Conservation (phyloP, 2,888 invertebrate species). For the Lycocerus yunnanus region DNA sequence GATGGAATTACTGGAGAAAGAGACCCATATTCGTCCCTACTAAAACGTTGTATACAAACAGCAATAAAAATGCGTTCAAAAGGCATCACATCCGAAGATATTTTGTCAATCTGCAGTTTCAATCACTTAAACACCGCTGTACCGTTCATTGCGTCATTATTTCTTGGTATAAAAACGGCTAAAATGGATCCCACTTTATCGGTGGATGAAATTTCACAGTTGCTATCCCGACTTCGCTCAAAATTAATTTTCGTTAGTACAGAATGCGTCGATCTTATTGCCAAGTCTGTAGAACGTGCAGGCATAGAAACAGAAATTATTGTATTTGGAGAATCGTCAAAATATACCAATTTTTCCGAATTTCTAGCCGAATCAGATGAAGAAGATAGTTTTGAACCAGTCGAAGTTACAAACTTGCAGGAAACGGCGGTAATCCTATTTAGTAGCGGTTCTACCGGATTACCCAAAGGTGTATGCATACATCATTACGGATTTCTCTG, state of each 20-base stretch:
- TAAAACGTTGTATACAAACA: slow-evolving; percentile 28
- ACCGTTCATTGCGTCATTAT: slow-evolving; percentile 49
- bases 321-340: slow-evolving; percentile 39
- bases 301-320: slow-evolving; percentile 41
- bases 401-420: slow-evolving; percentile 11
- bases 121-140: slow-evolving; percentile 55
- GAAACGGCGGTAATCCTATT: slow-evolving; percentile 35
- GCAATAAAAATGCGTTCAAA: slow-evolving; percentile 24
- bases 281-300: slow-evolving; percentile 32
- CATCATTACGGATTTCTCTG: slow-evolving; percentile 28
- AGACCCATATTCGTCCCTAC: slow-evolving; percentile 51
- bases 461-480: slow-evolving; percentile 36
- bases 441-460: slow-evolving; percentile 40
- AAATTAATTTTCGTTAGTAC: slow-evolving; percentile 39
- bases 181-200: slow-evolving; percentile 42
- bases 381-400: slow-evolving; percentile 31
- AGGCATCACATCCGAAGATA: slow-evolving; percentile 54
- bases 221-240: slow-evolving; percentile 42
- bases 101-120: slow-evolving; percentile 56
- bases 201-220: slow-evolving; percentile 44
- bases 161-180: slow-evolving; percentile 40
- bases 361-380: slow-evolving; percentile 36
- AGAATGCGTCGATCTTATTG: slow-evolving; percentile 37
- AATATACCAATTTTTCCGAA: slow-evolving; percentile 30
- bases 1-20: slow-evolving; percentile 9